phyloP scores from a whole-genome alignment of 2,113 vertebrate species.

The Chloroceryle aenea region DNA sequence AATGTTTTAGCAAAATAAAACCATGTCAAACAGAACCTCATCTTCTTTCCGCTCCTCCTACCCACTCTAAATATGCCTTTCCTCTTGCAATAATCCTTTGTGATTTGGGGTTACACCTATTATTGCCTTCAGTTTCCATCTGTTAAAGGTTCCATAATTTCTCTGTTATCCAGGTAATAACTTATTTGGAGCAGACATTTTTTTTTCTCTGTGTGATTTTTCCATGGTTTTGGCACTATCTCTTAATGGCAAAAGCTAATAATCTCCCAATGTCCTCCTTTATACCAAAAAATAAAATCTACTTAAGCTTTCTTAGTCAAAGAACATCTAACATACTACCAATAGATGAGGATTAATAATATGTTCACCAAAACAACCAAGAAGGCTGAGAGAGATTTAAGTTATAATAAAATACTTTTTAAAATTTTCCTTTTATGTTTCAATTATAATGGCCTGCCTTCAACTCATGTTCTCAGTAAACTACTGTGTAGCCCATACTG shows the following conservation, averaged over 20 bases:
- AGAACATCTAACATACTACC: not conserved
- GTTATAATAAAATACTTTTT: not conserved
- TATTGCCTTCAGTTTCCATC: not conserved
- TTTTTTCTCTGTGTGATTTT: not conserved
- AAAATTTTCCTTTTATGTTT: not conserved
- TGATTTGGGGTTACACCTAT: not conserved
- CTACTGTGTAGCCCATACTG: not conserved
- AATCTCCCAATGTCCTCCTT: not conserved
- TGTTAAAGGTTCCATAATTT: not conserved
- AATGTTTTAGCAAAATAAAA: not conserved
- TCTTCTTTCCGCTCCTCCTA: not conserved
- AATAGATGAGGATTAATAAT: not conserved
- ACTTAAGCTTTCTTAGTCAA: not conserved
- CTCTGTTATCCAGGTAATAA: not conserved
- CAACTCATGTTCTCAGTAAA: fast-evolving
- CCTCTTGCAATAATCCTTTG: not conserved
- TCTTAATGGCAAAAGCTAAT: not conserved
- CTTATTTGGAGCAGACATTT: not conserved
- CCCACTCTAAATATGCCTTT: not conserved
- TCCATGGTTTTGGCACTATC: not conserved
- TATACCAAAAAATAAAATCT: not conserved
- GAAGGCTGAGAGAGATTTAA: not conserved
- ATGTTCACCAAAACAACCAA: not conserved
- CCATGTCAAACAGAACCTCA: not conserved
- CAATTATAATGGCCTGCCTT: not conserved